A percentile compares a stretch with the other conserved stretches of the same genome.
Evolutionary conservation across 2,888 invertebrate species (phyloP).

Genomic region (Ochropleura plecta): DNA sequence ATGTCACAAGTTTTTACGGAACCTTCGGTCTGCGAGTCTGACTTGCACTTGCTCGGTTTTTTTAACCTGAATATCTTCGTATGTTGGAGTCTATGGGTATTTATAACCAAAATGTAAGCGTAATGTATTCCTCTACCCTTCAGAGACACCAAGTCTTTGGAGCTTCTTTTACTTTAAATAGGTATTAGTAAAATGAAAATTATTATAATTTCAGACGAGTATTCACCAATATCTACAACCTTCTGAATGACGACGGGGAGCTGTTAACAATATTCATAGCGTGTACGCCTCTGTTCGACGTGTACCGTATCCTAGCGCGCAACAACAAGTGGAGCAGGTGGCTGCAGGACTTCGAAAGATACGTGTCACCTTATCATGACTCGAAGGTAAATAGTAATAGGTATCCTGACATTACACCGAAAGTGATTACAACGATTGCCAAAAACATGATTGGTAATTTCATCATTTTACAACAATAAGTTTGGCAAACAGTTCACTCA

Average conservation of each 20-base stretch:
- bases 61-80: too few species aligned
- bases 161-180: background rate
- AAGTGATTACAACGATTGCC: too few species aligned
- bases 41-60: too few species aligned
- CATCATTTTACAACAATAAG: too few species aligned
- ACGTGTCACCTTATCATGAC: conserved; percentile 92
- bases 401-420: too few species aligned
- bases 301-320: conserved; percentile 91
- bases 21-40: too few species aligned
- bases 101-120: background rate
- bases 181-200: too few species aligned
- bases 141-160: background rate
- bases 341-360: conserved; percentile 92
- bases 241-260: conserved; percentile 93
- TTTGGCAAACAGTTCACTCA: too few species aligned
- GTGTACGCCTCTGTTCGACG: conserved; percentile 92
- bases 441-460: too few species aligned
- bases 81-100: background rate
- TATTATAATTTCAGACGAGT: conserved; percentile 85
- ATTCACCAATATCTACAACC: conserved; percentile 89
- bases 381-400: conserved; percentile 49
- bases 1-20: too few species aligned
- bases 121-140: too few species aligned
- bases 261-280: conserved; percentile 93
- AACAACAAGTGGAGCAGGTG: conserved; percentile 90